These are phyloP conservation scores for Phrynosoma platyrhinos DNA, from an alignment of 2,113 vertebrate species.

Conservation along the genomic window DNA sequence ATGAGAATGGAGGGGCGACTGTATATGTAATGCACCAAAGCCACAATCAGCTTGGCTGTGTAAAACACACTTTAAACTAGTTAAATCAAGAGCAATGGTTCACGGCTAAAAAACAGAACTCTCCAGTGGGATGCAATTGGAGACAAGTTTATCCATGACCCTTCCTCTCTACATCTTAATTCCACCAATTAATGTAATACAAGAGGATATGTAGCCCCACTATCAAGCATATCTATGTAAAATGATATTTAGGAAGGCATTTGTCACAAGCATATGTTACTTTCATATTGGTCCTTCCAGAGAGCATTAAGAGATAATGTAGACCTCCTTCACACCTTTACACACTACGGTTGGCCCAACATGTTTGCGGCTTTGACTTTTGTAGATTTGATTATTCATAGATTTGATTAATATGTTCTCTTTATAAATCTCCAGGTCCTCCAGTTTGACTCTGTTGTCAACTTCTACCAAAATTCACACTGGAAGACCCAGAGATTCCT, in stretches of 20 bases:
- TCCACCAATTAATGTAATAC: slow-evolving; percentile 6
- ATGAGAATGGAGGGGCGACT: too few species aligned
- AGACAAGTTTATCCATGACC: slow-evolving; percentile 3
- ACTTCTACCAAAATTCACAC: too few species aligned
- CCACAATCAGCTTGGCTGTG: background rate
- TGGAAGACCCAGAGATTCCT: too few species aligned
- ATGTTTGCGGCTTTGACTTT: too few species aligned
- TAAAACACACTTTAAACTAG: slow-evolving; percentile 3
- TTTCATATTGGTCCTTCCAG: background rate
- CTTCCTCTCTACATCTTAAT: background rate
- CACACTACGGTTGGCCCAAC: too few species aligned
- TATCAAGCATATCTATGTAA: background rate
- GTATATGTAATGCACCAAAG: slow-evolving; percentile 12
- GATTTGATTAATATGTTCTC: too few species aligned
- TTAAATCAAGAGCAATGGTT: background rate
- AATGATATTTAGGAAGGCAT: background rate
- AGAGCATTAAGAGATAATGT: background rate
- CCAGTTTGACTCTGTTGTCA: too few species aligned
- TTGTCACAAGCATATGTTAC: background rate
- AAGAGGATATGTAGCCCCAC: background rate
- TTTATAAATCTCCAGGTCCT: too few species aligned
- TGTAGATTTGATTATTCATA: too few species aligned
- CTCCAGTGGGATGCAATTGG: background rate
- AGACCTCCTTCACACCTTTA: background rate
- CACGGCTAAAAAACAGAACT: background rate